Evolutionary conservation across 2,797 vertebrate genomes (phyloP), one percentile per base, ranked within the genome.

Genomic region (Babyrousa celebensis): DNA sequence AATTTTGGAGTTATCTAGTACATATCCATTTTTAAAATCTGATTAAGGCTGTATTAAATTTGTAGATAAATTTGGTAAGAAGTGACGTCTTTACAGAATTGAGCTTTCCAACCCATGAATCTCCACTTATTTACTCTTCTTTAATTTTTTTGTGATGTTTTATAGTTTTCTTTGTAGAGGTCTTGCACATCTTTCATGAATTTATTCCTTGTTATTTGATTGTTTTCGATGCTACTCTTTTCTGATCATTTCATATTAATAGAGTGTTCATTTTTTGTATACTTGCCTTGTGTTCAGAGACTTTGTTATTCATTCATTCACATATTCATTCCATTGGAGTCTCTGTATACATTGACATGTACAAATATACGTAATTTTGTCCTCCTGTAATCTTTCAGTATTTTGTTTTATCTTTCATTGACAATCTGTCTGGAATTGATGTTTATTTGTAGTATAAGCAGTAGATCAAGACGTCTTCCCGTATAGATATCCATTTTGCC

Each of bases 1-100:
- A 85, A 70, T 94, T 71, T 58, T 90, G 40, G 52, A 78, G 16
- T 75, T 48, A 94, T 43, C 43, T 82, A 94, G 68, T 68, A 58
- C 56, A 40, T 62, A 70, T 25, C 54, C 18, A 60, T 58, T 77
- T 60, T 3, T 6, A 23, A 79, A 67, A 80, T 86, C 36, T 67
- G 20, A 68, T 36, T 12, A 84, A 62, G 40, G 23, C 65, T 77
- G 1, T 70, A 18, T 52, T 84, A 94, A 89, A 84, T 54, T 16
- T 40, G 16, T 56, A 56, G 14, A 67, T 52, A 52, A 62, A 3
- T 77, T 84, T 60, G 29, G 36, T 56, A 52, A 67, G 70, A 89
- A 68, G 56, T 32, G 72, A 15, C 62, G 54, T 90, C 40, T 79
- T 78, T 78, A 63, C 20, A 80, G 70, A 77, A 40, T 36, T 18